A percentile compares a stretch with the other conserved stretches of the same genome.
Evolutionary conservation across 2,797 vertebrate species (phyloP).

Genomic region (Sardinella longiceps): DNA sequence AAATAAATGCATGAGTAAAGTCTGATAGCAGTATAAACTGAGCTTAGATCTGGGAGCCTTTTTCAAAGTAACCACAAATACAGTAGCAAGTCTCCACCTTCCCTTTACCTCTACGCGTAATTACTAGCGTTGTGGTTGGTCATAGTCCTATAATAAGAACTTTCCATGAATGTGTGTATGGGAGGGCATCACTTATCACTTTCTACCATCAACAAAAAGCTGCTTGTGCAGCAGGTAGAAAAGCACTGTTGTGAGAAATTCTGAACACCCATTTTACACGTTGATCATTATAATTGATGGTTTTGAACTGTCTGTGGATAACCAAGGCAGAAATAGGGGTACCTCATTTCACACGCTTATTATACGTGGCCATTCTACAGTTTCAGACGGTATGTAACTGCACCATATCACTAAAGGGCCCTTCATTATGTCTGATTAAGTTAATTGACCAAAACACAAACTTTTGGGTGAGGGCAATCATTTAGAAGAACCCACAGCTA

Average conservation of each 20-base stretch:
- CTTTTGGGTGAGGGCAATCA: slow-evolving; percentile 21
- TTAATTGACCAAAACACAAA: slow-evolving; percentile 44
- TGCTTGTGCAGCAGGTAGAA: slow-evolving; percentile 41
- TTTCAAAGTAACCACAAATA: slow-evolving; percentile 44
- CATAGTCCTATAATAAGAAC: slow-evolving; percentile 60
- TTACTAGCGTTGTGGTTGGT: slow-evolving; percentile 46
- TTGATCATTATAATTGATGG: slow-evolving; percentile 56
- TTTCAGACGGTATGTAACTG: slow-evolving; percentile 45
- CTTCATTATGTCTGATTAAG: slow-evolving; percentile 45
- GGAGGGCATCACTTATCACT: slow-evolving; percentile 35
- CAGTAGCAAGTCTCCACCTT: slow-evolving; percentile 37
- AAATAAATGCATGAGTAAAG: slow-evolving; percentile 43
- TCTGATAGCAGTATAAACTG: slow-evolving; percentile 65
- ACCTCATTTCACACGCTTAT: slow-evolving; percentile 39
- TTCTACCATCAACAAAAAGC: slow-evolving; percentile 46
- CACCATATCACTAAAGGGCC: slow-evolving; percentile 31
- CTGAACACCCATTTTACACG: slow-evolving; percentile 55
- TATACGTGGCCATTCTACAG: slow-evolving; percentile 38
- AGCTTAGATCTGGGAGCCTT: slow-evolving; percentile 57
- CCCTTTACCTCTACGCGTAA: slow-evolving; percentile 58
- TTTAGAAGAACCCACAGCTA: background rate
- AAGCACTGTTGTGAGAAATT: slow-evolving; percentile 13
- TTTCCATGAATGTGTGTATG: slow-evolving; percentile 45
- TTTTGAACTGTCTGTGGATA: slow-evolving; percentile 45
- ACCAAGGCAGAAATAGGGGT: slow-evolving; percentile 3